These are phyloP conservation scores for Drosophila mulleri DNA, from an alignment of 2,888 invertebrate species.

Conservation along the genomic window DNA sequence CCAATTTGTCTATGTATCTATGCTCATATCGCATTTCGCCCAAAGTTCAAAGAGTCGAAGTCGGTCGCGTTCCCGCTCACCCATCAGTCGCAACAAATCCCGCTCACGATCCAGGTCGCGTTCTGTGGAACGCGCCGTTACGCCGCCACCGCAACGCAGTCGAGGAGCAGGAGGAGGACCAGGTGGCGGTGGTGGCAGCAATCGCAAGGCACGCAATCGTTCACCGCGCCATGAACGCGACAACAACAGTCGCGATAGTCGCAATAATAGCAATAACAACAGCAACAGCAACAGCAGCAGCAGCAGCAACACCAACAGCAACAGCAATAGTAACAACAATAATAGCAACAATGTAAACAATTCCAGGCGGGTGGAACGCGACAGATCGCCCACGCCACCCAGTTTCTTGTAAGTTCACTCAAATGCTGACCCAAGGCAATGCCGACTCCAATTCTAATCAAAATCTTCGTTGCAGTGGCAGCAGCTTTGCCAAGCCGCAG, in stretches of 20 bases:
- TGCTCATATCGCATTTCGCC: constrained; percentile 3
- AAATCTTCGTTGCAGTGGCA: constrained; percentile 69
- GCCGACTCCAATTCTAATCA: no score
- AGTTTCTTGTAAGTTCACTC: constrained; percentile 89
- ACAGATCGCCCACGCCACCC: constrained; percentile 87
- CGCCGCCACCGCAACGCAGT: constrained; percentile 61
- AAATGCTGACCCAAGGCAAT: not conserved
- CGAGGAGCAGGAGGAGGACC: constrained; percentile 32
- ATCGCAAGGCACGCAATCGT: constrained; percentile 84
- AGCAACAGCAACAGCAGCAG: constrained; percentile 17
- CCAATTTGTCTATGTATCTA: no score
- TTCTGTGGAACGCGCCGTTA: constrained; percentile 66
- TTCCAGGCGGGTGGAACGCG: constrained; percentile 85
- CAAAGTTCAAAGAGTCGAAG: constrained; percentile 86
- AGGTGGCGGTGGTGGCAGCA: constrained; percentile 46
- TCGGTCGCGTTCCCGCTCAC: constrained; percentile 87
- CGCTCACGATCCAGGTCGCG: constrained; percentile 85
- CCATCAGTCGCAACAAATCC: constrained; percentile 85
- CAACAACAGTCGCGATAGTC: constrained; percentile 66
- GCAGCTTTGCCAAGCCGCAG: constrained; percentile 83
- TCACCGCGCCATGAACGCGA: constrained; percentile 84
- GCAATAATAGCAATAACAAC: constrained; percentile 19
- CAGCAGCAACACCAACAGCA: constrained; percentile 27
- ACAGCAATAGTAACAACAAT: constrained; percentile 31
- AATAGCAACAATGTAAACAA: constrained; percentile 73